These are phyloP conservation scores for Capitulum mitella DNA, from an alignment of 2,888 invertebrate genomes.

Conservation along the genomic window DNA sequence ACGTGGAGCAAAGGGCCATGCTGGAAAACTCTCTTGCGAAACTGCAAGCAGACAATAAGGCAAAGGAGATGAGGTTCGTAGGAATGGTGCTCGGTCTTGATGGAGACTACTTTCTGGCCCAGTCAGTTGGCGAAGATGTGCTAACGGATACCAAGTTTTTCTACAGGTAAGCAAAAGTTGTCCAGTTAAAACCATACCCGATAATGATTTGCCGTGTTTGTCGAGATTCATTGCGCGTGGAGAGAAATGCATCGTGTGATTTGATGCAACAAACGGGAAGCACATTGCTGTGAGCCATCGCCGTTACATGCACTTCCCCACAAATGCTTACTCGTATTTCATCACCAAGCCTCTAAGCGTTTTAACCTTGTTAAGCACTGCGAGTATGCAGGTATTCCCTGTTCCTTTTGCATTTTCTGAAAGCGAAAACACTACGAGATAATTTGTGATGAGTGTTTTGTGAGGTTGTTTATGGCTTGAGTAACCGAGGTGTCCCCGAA, in stretches of 20 bases:
- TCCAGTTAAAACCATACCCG: neutral
- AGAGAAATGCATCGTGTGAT: neutral
- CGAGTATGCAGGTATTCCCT: too few relatives aligned
- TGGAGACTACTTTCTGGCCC: conserved; percentile 14
- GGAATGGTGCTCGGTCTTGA: neutral
- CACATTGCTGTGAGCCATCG: too few relatives aligned
- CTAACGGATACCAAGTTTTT: conserved; percentile 1
- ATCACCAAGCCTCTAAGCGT: too few relatives aligned
- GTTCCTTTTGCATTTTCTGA: too few relatives aligned
- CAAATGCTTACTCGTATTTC: too few relatives aligned
- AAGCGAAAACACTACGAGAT: too few relatives aligned
- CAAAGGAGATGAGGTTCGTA: conserved; percentile 3
- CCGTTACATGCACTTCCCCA: too few relatives aligned
- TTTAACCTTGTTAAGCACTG: too few relatives aligned
- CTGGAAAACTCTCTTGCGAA: neutral
- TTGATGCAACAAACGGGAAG: too few relatives aligned
- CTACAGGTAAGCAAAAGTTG: neutral
- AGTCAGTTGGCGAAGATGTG: neutral
- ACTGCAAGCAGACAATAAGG: conserved; percentile 14
- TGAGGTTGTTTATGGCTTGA: too few relatives aligned
- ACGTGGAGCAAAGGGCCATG: neutral
- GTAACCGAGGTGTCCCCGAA: too few relatives aligned
- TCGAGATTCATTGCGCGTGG: neutral
- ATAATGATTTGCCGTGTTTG: neutral
- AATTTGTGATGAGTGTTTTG: too few relatives aligned